Evolutionary conservation across 53 echinoderm and acorn worm species (phyloP), one percentile per base, ranked within the genome.

Genomic region (Arbacia lixula): DNA sequence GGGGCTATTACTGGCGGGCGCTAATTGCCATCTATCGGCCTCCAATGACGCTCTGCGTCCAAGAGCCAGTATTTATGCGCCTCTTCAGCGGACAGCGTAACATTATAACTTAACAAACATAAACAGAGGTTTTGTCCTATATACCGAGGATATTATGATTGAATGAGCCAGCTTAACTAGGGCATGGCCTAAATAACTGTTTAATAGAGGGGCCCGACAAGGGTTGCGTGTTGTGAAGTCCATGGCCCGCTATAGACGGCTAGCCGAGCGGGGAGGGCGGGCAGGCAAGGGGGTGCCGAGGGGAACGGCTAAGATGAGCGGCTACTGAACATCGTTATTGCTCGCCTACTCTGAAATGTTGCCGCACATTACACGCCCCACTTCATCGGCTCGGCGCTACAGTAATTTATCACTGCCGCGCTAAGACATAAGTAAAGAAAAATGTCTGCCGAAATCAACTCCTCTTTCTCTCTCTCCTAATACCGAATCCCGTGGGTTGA

Each of bases 21-120:
- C 60, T 78, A 78, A 78, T 78, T 78, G 79, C 42, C 41, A 78
- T 78, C 60, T 60, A 78, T 78, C 79, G 79, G 58, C 58, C 27
- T 60, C 79, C 60, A 78, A 78, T 78, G 58, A 78, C 79, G 79
- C 60, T 38, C 27, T 60, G 79, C 60, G 79, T 78, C 79, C 79
- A 54, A 53, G 54, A 71, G 29, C 29, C 41, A 40, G 71, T 42
- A 71, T 71, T 71, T 71, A 26, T 53, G 6, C 50, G 75, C 32
- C 75, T 54, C 54, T 75, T n/a, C 32, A 75, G 38, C 36, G 38
- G 22, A 16, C 27, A 38, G 31, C 27, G 60, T 60, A 78, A 57
- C 60, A 60, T 60, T 78, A 60, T 60, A 78, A 78, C 79, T 78
- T 60, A 78, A 60, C 60, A 60, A 78, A 78, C 79, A 57, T 60